Percentiles rank a stretch among this genome's conserved stretches.
Evolutionary conservation across 2,888 invertebrate species (phyloP).

Genomic region (Sycophila texana): DNA sequence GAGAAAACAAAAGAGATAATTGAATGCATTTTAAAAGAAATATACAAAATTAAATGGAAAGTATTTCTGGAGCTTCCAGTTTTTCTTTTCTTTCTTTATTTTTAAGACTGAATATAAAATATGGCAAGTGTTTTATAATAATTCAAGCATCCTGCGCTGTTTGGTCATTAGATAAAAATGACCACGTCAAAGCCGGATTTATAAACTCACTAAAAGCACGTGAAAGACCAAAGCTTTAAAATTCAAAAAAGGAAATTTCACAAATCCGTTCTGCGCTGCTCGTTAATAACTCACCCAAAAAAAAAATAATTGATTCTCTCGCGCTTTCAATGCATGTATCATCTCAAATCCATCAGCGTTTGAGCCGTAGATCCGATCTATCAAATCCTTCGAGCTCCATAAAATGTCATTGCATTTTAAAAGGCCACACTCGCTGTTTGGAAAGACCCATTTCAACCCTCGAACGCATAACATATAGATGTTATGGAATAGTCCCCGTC

Average conservation of each 20-base stretch:
- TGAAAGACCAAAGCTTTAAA: slow-evolving; percentile 32
- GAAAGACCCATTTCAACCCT: background rate
- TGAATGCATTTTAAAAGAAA: too few relatives aligned
- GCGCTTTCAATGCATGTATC: slow-evolving; percentile 23
- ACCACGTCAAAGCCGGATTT: slow-evolving; percentile 14
- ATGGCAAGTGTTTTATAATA: too few relatives aligned
- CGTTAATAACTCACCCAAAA: slow-evolving; percentile 25
- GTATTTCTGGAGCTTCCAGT: too few relatives aligned
- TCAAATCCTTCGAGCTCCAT: slow-evolving; percentile 1
- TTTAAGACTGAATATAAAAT: too few relatives aligned
- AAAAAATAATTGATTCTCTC: slow-evolving; percentile 4
- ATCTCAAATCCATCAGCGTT: slow-evolving; percentile 33
- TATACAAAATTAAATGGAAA: too few relatives aligned
- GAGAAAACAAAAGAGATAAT: too few relatives aligned
- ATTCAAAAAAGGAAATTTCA: slow-evolving; percentile 39
- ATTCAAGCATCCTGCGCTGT: too few relatives aligned
- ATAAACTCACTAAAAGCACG: slow-evolving; percentile 12
- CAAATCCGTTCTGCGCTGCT: background rate
- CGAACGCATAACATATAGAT: too few relatives aligned
- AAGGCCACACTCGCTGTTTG: slow-evolving; percentile 3
- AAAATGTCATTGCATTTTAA: slow-evolving; percentile 8
- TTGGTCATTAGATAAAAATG: background rate
- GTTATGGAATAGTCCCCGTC: too few relatives aligned
- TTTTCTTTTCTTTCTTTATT: too few relatives aligned
- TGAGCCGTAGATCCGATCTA: slow-evolving; percentile 3